Base-by-base conservation (phyloP, 1,140 invertebrate genomes). In the Leptinotarsa undecemlineata region DNA sequence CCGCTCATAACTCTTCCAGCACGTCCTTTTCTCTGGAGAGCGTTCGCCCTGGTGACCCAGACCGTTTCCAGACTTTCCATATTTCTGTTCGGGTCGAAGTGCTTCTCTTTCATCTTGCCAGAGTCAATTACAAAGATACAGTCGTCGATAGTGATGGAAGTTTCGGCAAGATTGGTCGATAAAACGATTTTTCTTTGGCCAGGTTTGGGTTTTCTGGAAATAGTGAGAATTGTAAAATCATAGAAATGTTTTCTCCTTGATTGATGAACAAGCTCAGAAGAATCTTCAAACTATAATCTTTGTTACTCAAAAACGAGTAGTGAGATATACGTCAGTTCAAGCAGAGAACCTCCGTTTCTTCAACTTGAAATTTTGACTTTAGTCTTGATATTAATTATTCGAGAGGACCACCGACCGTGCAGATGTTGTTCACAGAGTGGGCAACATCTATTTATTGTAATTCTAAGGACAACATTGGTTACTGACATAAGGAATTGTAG, bases 121-220 rank as follows among this genome's bases (percentile, higher is more conserved):
- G 90, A 91, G 84, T 98, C 95, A 68, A 98, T 91, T 2, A 98
- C 96, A 85, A 93, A 97, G 1, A 96, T 92, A 79, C 96, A 95
- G 85, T 98, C 96, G 83, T 97, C 93, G 77, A 98, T 96, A 11
- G 96, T 98, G 2, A 98, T 90, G 20, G 95, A 96, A 0, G 96
- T 98, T 86, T 98, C 96, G 1, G 96, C 96, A 73, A 99, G 95
- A 84, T 98, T 97, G 0, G 97, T 98, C 2, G 95, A 94, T 0
- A 98, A 85, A 47, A 98, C 93, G 47, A 98, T 94, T 88, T 97
- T 96, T 42, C 95, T 87, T 19, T 90, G 88, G 2, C 92, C 93
- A 1, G 87, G 80, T 67, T 90, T 90, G 6, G 92, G 89, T 82
- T 90, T 92, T 78, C 90, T 90, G 77, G 89, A 88, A 78, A 85